Base-by-base conservation (phyloP, 2,888 invertebrate genomes). In the Lochmaea capreae region DNA sequence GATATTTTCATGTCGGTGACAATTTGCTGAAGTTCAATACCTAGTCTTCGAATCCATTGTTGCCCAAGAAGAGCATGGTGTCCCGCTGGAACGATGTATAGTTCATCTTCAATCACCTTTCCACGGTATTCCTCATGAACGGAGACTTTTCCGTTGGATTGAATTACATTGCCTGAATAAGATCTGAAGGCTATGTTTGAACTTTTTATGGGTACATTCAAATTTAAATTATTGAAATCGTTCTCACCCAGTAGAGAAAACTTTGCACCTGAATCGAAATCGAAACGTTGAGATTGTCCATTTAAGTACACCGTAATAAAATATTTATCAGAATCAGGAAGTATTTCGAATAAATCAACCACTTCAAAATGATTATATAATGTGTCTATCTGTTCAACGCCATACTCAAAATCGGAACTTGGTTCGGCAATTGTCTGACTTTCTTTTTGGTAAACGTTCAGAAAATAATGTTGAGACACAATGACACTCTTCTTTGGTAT, bases 31-130 rank as follows among this genome's bases (percentile, higher is more conserved):
- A 63, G 42, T 63, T 63, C 63, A 39, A 11, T 26, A 16, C n/a
- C 14, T 16, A 63, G 26, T 63, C 63, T 22, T 33, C 63, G 63
- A 63, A 63, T 63, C 63, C 63, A 63, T 42, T 63, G 63, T 39
- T 22, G 63, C 26, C 63, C 63, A 26, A 63, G 63, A 33, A 63
- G 42, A 26, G 33, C 42, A 16, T 39, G 18, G 33, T 63, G 63
- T 22, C 63, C 63, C 10, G 16, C 63, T 42, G 63, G 63, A 33
- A 63, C 63, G 26, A 42, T 63, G 42, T 63, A 12, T 16, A 63
- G 39, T 26, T 63, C 63, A 63, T 26, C 63, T 26, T 39, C 42
- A 16, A 63, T 63, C 12, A n/a, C 42, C n/a, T 33, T 33, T 12
- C 42, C 42, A 18, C 42, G n/a, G 42, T 63, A 63, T 8, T 26